Evolutionary conservation across 1,140 invertebrate species (phyloP), one percentile per base, ranked within the genome.

Genomic region (Bradysia coprophila): DNA sequence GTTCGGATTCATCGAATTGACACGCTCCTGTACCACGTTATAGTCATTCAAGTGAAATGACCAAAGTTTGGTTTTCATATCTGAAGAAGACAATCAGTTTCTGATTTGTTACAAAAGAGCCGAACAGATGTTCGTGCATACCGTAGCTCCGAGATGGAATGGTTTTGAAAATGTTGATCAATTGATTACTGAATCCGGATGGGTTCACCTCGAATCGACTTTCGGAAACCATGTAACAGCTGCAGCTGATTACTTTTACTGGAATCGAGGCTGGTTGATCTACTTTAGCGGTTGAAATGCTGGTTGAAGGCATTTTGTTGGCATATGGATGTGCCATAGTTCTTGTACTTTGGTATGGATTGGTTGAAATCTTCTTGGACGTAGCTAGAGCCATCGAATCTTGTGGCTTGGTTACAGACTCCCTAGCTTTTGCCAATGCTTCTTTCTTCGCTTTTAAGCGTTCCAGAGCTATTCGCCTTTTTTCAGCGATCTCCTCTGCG

Each of bases 1-100:
- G 44, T 72, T 49, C 2, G 71, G 67, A 38, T 69, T 67, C 1
- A 81, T 54, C 1, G 55, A 48, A 20, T 58, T 55, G 5, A 82
- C 51, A 56, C 72, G 72, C n/a, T 64, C 57, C 50, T 76, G 65
- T 4, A 89, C 48, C 21, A 64, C 54, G 39, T 77, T 63, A 63
- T 89, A 83, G 49, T 87, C 75, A 34, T 66, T 58, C 3, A 89
- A 51, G 37, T 71, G 67, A 52, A 89, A 88, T 55, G 64, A 75
- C 85, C 85, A 89, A 32, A 67, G 58, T 49, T 70, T 75, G 21
- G 65, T 68, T 48, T 68, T 65, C 3, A 52, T 40, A 70, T 80
- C 78, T 81, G 50, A 71, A 69, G 44, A 45, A 42, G 24, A 13
- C 13, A 28, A 28, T 8, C 24, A 8, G 24, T 28, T n/a, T n/a